These are phyloP conservation scores for Brachyhypopomus gauderio DNA, from an alignment of 2,113 vertebrate species.

Conservation along the genomic window DNA sequence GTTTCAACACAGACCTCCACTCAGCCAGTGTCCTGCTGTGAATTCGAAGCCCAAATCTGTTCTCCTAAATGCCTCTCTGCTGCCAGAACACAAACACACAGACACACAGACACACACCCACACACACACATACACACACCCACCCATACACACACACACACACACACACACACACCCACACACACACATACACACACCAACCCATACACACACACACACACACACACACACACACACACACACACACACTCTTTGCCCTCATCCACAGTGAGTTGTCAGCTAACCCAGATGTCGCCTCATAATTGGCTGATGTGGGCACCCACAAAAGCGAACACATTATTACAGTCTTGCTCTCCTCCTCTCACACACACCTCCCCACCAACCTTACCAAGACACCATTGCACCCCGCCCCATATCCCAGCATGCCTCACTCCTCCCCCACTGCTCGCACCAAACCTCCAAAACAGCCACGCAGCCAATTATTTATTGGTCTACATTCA, in stretches of 20 bases:
- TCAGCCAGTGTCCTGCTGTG: conserved; percentile 45
- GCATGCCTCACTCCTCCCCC: conserved; percentile 42
- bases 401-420: conserved; percentile 61
- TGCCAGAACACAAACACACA: conserved; percentile 65
- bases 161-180: too few species aligned
- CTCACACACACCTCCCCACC: conserved; percentile 37
- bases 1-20: conserved; percentile 31
- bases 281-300: conserved; percentile 73
- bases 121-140: too few species aligned
- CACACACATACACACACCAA: conserved; percentile 14
- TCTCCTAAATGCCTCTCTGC: conserved; percentile 55
- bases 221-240: conserved; percentile 50
- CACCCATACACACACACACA: too few species aligned
- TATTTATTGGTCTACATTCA: conserved; percentile 25
- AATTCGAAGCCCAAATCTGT: conserved; percentile 61
- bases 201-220: conserved; percentile 49
- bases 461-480: conserved; percentile 28
- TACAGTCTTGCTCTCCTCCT: conserved; percentile 61
- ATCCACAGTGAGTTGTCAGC: conserved; percentile 60
- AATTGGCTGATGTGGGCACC: conserved; percentile 75
- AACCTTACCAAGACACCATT: conserved; percentile 56
- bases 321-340: conserved; percentile 74
- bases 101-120: too few species aligned
- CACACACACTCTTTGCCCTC: conserved; percentile 43
- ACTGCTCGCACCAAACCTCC: conserved; percentile 15